Evolutionary conservation across 2,113 vertebrate species (phyloP), one percentile per base, ranked within the genome.

Genomic region (Lasiurus cinereus): DNA sequence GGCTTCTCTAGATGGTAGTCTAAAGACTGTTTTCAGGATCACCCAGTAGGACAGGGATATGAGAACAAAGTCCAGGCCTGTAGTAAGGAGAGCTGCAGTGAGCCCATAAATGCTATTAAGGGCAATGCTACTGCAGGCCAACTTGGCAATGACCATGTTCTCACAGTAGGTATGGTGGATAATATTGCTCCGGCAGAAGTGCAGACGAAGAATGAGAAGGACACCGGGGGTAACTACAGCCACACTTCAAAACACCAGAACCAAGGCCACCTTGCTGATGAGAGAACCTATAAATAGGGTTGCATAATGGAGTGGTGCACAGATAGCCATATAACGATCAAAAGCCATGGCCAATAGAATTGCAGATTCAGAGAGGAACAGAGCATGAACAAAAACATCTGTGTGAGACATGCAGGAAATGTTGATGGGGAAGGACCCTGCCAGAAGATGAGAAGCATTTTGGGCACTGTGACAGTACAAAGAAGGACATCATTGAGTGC

Each of bases 301-400:
- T 22, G 83, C n/a, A n/a, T 97, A 97, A 52, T 78, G 95, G 14
- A 97, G 91, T 3, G 94, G 94, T 70, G 50, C 64, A 74, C 94
- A 98, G 90, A 97, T 96, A 62, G 96, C 97, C 56, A 96, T 93
- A 19, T 96, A 96, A 11, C 85, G 50, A n/a, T 98, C 97, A 94
- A 96, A 97, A 66, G 96, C 97, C 97, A 97, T 97, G 78, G 78
- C 93, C 73, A 96, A 50, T 7, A 97, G 86, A 59, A 96, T 16
- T 27, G 96, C 96, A 31, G 94, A 97, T 70, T 97, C 96, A 33
- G 95, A 97, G 16, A 95, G 91, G 36, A 97, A 96, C 21, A 96
- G 88, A 67, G 93, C 93, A 18, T 97, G 96, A 39, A 95, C 88
- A 8, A 96, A 73, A 97, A 96, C 88, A 97, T 95, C 83, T 97